These are phyloP conservation scores for Caloenas nicobarica DNA, from an alignment of 2,113 vertebrate genomes.

Conservation along the genomic window DNA sequence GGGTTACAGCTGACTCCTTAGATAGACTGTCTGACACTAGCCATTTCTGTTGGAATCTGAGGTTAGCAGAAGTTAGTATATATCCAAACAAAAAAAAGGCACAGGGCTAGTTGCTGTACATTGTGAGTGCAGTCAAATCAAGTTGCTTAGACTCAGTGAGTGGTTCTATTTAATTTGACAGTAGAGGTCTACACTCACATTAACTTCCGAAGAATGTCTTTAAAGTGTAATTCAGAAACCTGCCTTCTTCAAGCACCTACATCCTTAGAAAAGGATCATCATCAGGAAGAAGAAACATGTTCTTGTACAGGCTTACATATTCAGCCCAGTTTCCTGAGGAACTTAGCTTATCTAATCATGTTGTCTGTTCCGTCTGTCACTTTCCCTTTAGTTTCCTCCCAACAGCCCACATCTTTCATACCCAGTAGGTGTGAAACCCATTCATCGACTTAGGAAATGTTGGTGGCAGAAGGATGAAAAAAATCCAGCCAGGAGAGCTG, in stretches of 20 bases:
- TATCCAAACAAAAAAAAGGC: not conserved
- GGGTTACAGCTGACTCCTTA: not conserved
- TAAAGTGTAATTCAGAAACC: not conserved
- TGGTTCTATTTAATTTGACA: not conserved
- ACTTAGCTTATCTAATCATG: slow-evolving; percentile 15
- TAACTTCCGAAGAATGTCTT: not conserved
- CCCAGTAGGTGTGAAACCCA: slow-evolving; percentile 36
- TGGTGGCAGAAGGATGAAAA: not conserved
- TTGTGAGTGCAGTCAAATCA: not conserved
- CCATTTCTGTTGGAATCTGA: not conserved
- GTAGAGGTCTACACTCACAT: not conserved
- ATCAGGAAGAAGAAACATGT: not conserved
- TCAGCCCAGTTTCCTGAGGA: slow-evolving; percentile 1
- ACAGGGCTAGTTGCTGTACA: not conserved
- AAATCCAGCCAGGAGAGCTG: not conserved
- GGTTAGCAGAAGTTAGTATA: not conserved
- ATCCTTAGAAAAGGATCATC: not conserved
- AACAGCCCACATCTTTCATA: slow-evolving; percentile 18
- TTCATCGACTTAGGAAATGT: not conserved
- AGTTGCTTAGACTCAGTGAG: not conserved
- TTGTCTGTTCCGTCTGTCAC: not conserved
- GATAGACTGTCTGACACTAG: not conserved
- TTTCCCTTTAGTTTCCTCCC: not conserved
- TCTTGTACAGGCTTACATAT: not conserved
- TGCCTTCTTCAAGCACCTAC: not conserved